phyloP scores from a whole-genome alignment of 2,113 vertebrate genomes.

The Saccopteryx leptura region DNA sequence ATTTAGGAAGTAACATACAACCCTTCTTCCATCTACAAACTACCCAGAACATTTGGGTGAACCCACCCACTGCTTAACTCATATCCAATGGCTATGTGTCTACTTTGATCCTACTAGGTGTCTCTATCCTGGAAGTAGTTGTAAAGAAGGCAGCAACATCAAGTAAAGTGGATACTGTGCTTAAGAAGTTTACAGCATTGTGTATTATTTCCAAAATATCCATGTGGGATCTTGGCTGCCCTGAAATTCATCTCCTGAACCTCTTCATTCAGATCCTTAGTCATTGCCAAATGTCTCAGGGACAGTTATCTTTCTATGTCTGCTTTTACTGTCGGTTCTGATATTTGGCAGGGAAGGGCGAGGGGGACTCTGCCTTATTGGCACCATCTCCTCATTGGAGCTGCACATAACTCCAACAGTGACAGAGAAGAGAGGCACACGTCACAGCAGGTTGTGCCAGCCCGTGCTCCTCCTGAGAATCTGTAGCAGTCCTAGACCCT shows the following conservation, averaged over 20 bases:
- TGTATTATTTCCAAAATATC: not conserved
- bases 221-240: not conserved
- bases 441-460: not conserved
- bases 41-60: not conserved
- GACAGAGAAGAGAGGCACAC: not conserved
- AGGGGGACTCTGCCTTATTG: not conserved
- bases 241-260: not conserved
- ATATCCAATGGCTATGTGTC: not conserved
- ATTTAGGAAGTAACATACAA: not conserved
- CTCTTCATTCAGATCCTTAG: not conserved
- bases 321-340: not conserved
- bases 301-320: not conserved
- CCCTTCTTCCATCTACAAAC: not conserved
- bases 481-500: not conserved
- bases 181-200: not conserved
- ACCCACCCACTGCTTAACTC: not conserved
- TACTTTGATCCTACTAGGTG: not conserved
- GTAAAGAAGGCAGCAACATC: not conserved
- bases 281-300: not conserved
- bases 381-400: not conserved
- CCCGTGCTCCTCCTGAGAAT: not conserved
- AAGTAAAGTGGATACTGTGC: not conserved
- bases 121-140: not conserved
- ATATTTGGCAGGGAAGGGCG: not conserved
- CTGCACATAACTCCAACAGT: not conserved